A percentile compares a stretch with the other conserved stretches of the same genome.
Evolutionary conservation across 2,888 invertebrate species (phyloP).

Genomic region (Cephonodes hylas): DNA sequence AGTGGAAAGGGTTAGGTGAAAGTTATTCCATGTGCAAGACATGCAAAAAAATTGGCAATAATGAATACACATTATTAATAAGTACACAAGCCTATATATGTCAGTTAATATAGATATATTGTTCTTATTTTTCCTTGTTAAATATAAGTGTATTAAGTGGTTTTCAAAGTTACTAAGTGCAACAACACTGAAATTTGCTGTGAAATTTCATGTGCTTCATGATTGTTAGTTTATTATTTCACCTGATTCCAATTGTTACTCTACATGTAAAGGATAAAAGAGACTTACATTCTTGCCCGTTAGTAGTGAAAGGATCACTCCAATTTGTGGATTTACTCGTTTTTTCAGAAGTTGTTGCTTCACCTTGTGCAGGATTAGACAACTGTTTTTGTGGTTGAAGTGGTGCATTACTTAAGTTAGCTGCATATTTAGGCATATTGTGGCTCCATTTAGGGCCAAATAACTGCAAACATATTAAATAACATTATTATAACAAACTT

Average conservation of each 20-base stretch:
- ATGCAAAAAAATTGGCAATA: slow-evolving; percentile 65
- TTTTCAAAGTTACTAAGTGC: slow-evolving; percentile 8
- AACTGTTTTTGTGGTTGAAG: slow-evolving; percentile 88
- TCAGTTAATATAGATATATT: slow-evolving; percentile 12
- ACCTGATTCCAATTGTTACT: not conserved
- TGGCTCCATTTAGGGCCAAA: slow-evolving; percentile 91
- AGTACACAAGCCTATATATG: slow-evolving; percentile 22
- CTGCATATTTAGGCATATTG: slow-evolving; percentile 91
- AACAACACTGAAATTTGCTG: not conserved
- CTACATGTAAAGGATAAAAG: not conserved
- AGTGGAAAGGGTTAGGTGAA: slow-evolving; percentile 38
- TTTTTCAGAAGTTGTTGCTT: slow-evolving; percentile 45
- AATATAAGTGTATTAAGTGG: slow-evolving; percentile 10
- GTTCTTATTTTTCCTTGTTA: not conserved
- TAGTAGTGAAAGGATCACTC: slow-evolving; percentile 68
- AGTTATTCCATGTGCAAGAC: slow-evolving; percentile 78
- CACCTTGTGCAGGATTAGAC: slow-evolving; percentile 31
- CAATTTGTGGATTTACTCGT: slow-evolving; percentile 48
- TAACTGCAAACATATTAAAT: slow-evolving; percentile 80
- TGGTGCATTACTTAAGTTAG: slow-evolving; percentile 89
- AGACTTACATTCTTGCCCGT: slow-evolving; percentile 76
- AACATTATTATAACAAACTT: too few species aligned
- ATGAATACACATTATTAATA: slow-evolving; percentile 37
- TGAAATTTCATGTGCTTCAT: slow-evolving; percentile 2
- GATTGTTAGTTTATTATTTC: not conserved